Evolutionary conservation across 2,888 invertebrate genomes (phyloP).

Genomic region (Agapostemon virescens): DNA sequence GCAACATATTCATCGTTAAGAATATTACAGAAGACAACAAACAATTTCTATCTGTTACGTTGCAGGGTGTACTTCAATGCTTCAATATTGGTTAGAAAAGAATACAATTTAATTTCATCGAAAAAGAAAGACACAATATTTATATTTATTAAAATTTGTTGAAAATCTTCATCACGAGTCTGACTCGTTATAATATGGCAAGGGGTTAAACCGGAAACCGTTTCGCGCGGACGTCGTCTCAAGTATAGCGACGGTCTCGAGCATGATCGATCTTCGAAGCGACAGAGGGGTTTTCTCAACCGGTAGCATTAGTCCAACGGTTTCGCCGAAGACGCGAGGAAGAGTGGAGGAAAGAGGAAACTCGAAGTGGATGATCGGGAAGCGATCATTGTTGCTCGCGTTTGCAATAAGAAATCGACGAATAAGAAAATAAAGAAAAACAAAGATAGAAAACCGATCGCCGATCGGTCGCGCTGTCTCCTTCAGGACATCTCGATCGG

Average conservation of each 20-base stretch:
- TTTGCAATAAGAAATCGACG: conserved; percentile 6
- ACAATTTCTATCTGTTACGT: too few relatives aligned
- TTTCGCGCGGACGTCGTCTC: neutral
- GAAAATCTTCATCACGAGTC: too few relatives aligned
- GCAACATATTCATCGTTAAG: too few relatives aligned
- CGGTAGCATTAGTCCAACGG: neutral
- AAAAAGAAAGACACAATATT: too few relatives aligned
- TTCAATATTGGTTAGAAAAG: too few relatives aligned
- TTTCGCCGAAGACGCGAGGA: neutral
- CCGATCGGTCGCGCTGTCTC: conserved; percentile 35
- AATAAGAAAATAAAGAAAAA: too few relatives aligned
- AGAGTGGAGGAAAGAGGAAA: conserved; percentile 9
- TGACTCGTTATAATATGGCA: too few relatives aligned
- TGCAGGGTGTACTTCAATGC: too few relatives aligned
- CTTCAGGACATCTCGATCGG: conserved; percentile 47
- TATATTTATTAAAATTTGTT: too few relatives aligned
- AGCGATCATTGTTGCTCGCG: conserved; percentile 5
- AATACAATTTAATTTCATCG: too few relatives aligned
- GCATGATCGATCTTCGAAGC: neutral
- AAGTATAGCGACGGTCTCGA: neutral
- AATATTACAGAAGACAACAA: too few relatives aligned
- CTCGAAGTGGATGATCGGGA: neutral
- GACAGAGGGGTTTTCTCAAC: neutral
- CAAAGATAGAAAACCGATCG: conserved; percentile 2
- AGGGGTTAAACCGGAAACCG: neutral